Base-by-base conservation (phyloP, 2,797 vertebrate species). In the Sparus aurata region DNA sequence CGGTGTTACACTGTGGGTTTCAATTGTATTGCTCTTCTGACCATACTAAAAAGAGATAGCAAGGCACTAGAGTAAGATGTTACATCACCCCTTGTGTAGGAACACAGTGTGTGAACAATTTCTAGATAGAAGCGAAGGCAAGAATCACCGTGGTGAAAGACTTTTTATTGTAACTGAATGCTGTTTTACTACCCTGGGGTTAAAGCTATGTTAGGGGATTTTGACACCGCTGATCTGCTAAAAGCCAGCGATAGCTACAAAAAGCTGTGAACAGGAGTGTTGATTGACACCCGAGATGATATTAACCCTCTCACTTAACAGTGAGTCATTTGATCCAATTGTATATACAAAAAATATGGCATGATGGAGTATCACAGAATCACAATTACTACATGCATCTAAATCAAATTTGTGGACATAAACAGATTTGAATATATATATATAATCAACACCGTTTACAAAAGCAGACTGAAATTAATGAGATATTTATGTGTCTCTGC, bases 41-140 rank as follows among this genome's bases (percentile, higher is more conserved):
- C 52, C 58, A 12, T 16, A 58, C 45, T 75, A 6, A 69, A 38
- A 87, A 69, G 25, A 55, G 45, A 55, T 50, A 45, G 18, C 17
- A 47, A 38, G 53, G 50, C 62, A 67, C 34, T 25, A 34, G 27
- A 70, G 63, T 61, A 50, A 55, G n/a, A 62, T 75, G 55, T 75
- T 75, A 70, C 63, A 63, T 70, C 69, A 73, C 55, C 25, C 45
- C 22, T 53, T 55, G 52, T 80, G 75, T 69, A 73, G 74, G 49
- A 65, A 60, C 52, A 69, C 60, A 55, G n/a, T 23, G 61, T n/a
- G 47, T 58, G 46, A 65, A 65, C 20, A 18, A 23, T 45, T 52
- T 59, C 53, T 54, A 62, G 41, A 70, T 25, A 15, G 67, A 52
- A 57, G 55, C 62, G 67, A 67, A 67, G 46, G 18, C 46, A 57